A percentile compares a stretch with the other conserved stretches of the same genome.
phyloP scores from a whole-genome alignment of 2,113 vertebrate genomes.

The Chaetura pelagica region DNA sequence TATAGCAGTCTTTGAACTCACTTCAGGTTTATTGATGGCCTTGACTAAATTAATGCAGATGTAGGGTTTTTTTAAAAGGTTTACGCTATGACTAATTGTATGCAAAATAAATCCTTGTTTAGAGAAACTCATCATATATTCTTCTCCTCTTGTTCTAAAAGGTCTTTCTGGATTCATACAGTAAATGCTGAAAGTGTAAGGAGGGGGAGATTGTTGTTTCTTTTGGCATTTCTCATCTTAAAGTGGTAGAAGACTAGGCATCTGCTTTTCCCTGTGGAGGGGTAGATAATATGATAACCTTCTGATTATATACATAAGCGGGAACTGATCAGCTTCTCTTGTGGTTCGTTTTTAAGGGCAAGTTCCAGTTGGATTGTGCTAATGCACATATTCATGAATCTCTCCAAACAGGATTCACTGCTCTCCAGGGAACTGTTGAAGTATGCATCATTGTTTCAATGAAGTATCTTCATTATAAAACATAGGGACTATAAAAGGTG shows the following conservation, averaged over 20 bases:
- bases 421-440: conserved; percentile 83
- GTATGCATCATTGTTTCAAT: conserved; percentile 87
- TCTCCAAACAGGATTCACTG: conserved; percentile 84
- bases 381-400: conserved; percentile 87
- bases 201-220: conserved; percentile 39
- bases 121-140: conserved; percentile 11
- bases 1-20: conserved; percentile 61
- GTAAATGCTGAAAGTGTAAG: conserved; percentile 8
- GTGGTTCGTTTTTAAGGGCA: conserved; percentile 79
- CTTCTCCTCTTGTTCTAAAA: conserved; percentile 26
- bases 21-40: conserved; percentile 61
- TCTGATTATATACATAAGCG: conserved; percentile 84
- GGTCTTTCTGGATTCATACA: conserved; percentile 17
- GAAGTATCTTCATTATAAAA: conserved; percentile 88
- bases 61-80: conserved; percentile 28
- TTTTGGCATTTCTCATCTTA: conserved; percentile 67
- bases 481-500: conserved; percentile 82
- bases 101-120: conserved; percentile 50
- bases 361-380: conserved; percentile 83
- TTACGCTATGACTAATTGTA: conserved; percentile 34
- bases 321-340: conserved; percentile 81
- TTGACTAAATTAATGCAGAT: conserved; percentile 59
- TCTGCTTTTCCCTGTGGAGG: conserved; percentile 72
- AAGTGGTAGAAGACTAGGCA: conserved; percentile 42
- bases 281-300: conserved; percentile 80